Evolutionary conservation across 2,888 invertebrate genomes (phyloP), one percentile per base, ranked within the genome.

Genomic region (Oxycera nigricornis): DNA sequence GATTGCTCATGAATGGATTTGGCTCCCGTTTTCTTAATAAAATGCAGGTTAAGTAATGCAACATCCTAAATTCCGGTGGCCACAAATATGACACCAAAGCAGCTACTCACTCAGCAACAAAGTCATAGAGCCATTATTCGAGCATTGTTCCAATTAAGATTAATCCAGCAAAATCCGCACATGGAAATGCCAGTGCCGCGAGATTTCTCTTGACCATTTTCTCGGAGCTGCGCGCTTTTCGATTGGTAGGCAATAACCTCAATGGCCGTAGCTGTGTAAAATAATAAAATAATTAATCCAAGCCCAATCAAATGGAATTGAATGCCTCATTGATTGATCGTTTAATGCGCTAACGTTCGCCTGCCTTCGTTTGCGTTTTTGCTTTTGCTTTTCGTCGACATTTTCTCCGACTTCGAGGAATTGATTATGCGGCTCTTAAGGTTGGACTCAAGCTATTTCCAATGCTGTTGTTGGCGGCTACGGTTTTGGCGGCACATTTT

Each of bases 241-340:
- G 14, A 55, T n/a, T 55, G 55, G 55, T 24, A 55, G 55, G 22
- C 24, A 17, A 55, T 55, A 20, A 24, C 1, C 55, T 20, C 24
- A 55, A 55, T 55, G 55, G 17, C 39, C 39, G 14, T 55, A 17
- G 46, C 46, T 46, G 3, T 46, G 46, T 14, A 46, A 46, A 46
- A 46, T 46, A 46, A 46, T 14, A 7, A 20, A 24, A 55, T 24
- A 55, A 55, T 55, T 55, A 55, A 55, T 55, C 55, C 9, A 55
- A 55, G 55, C 55, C 55, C 20, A 55, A 55, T 55, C 22, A 17
- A 55, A 55, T 55, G 55, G 24, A 55, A 55, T 55, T 55, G 55
- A 55, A 55, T 55, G 55, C 55, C 55, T 24, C 55, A 55, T 55
- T 55, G 55, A 55, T 55, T 55, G 55, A 55, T 55, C 55, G 24